Conservation (phyloP, 2,113 vertebrate species). For the Trochalopteron elliotii region DNA sequence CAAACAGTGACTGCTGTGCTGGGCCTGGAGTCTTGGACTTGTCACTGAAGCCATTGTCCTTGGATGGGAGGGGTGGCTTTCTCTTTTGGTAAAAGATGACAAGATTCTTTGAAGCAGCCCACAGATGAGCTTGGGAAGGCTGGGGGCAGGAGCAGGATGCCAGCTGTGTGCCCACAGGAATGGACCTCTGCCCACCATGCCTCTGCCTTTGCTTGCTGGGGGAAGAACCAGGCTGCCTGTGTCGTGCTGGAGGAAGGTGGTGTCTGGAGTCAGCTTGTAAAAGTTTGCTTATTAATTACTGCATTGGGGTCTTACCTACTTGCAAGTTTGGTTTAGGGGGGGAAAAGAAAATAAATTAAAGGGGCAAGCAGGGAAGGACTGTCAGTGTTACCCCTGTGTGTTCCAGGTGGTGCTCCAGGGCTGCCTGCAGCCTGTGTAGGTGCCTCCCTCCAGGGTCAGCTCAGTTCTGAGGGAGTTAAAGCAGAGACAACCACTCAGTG, state of each 20-base stretch:
- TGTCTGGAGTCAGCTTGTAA: not conserved
- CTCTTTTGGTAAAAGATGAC: constrained; percentile 7
- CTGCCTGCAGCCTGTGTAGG: not conserved
- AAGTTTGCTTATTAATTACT: not conserved
- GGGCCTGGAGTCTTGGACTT: constrained; percentile 40
- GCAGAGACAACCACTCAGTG: not conserved
- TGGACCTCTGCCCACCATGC: constrained; percentile 13
- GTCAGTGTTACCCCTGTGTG: not conserved
- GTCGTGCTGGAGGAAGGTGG: not conserved
- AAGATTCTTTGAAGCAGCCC: constrained; percentile 31
- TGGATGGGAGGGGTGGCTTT: not conserved
- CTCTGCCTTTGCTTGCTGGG: constrained; percentile 1
- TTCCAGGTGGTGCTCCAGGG: not conserved
- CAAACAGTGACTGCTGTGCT: constrained; percentile 85
- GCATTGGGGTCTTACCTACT: not conserved
- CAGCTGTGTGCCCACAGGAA: constrained; percentile 25
- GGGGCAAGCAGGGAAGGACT: not conserved
- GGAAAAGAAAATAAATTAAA: not conserved
- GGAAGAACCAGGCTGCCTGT: not conserved
- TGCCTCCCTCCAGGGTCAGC: not conserved
- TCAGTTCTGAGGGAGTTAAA: not conserved
- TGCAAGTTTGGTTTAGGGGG: not conserved
- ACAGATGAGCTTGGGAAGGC: not conserved
- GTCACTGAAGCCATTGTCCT: not conserved
- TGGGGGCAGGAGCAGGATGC: constrained; percentile 7